Base-by-base conservation (phyloP, 2,888 invertebrate genomes). In the Xestia xanthographa region DNA sequence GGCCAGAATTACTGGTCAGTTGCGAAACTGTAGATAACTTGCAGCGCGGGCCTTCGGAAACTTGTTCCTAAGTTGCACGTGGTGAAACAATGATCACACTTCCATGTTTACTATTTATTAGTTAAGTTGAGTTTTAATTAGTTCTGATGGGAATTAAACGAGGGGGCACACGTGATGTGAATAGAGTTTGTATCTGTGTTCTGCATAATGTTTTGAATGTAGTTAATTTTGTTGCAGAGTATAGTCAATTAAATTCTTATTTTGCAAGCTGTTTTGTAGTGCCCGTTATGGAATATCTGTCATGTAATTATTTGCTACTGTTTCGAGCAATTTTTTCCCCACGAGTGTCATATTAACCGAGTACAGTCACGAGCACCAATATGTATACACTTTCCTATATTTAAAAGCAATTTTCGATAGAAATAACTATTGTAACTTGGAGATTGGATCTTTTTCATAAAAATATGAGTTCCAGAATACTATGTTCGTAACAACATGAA, bases 1-100 rank as follows among this genome's bases (percentile, higher is more conserved):
- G 87, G 77, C 77, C 74, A 79, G 82, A 75, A 75, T 82, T 73
- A 75, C 82, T 77, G 85, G 87, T 79, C 82, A 76, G 74, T 86
- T 86, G 79, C 79, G 87, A 82, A 86, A 86, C 60, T 66, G 80
- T 67, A 74, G 58, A 77, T 82, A 85, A 71, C 56, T 82, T 75
- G 85, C 73, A 56, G 60, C 66, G 60, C 62, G 77, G 77, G 77
- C 87, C 87, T 87, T 87, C 82, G 69, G 34, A 82, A 82, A 87
- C 87, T 79, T 75, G 86, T 86, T 87, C 76, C 66, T 66, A 79
- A 79, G 67, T 72, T 68, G 77, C 75, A 85, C 65, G 66, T 76
- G 83, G 76, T 65, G 75, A 74, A 73, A 79, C 79, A 79, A 82
- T 85, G 74, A 84, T 81, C 62, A 58, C 68, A 75, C 60, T 76